Base-by-base conservation (phyloP, 1,140 invertebrate species). In the Holcopasites calliopsidis region DNA sequence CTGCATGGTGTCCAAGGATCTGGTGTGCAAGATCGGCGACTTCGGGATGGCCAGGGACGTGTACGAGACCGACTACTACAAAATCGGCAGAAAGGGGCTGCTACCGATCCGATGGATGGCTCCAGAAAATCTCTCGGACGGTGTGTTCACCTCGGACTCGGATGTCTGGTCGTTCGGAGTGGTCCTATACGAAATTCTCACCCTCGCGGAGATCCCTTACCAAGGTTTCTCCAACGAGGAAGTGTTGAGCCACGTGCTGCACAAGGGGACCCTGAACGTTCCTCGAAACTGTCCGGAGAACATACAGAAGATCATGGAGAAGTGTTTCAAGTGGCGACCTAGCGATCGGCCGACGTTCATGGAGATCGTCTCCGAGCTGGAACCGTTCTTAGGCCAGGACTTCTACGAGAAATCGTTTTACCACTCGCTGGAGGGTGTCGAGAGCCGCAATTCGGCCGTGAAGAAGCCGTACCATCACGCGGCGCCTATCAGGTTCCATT, bases 151-250 rank as follows among this genome's bases (percentile, higher is more conserved):
- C 3, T 93, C 92, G 28, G 93, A 95, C 80, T 95, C 95, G 8
- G 96, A 97, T 86, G 93, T 96, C 0, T 96, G 95, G 95, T 95
- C 93, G 31, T 96, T 93, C 89, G 95, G 96, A 16, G 92, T 96
- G 16, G 95, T 96, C 3, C 84, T 96, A 4, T 96, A 95, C 93
- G 96, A 96, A 88, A 96, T 96, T 91, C 92, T 93, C 0, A 96
- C 95, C 0, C 87, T 96, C 47, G 95, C 94, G 3, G 94, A 94
- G 66, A 94, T 96, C 84, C 96, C 96, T 0, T 97, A 97, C 86
- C 94, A 94, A 93, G 93, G 93, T 8, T 89, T 93, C 62, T 90
- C 90, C 1, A 95, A 95, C 87, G 94, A 94, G 70, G 93, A 95
- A 88, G 93, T 94, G 3, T 87, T 95, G 8, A 92, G 94, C 60